Evolutionary conservation across 2,797 vertebrate genomes (phyloP).

Genomic region (Oceanodroma leucorhoa): DNA sequence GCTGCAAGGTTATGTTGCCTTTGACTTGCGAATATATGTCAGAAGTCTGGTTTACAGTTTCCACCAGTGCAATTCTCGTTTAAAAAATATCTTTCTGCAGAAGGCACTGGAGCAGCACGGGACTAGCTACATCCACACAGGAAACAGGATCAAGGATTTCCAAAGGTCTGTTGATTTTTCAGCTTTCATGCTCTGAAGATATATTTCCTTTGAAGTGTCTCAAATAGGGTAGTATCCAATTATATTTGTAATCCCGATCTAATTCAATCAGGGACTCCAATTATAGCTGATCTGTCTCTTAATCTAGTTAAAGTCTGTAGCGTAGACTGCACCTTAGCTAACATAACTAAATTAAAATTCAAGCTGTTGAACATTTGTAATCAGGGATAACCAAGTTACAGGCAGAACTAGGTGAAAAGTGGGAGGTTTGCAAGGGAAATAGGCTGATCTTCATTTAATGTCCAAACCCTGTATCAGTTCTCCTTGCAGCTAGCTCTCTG

Average conservation of each 20-base stretch:
- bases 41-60: neutral
- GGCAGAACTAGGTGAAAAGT: neutral
- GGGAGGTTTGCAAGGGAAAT: neutral
- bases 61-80: neutral
- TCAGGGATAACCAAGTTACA: conserved; percentile 13
- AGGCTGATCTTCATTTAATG: neutral
- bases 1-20: neutral
- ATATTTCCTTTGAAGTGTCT: conserved; percentile 47
- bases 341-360: conserved; percentile 23
- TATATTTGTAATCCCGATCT: conserved; percentile 63
- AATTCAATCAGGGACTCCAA: conserved; percentile 56
- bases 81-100: neutral
- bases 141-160: conserved; percentile 38
- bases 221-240: conserved; percentile 51
- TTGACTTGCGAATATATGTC: neutral
- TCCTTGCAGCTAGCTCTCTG: neutral
- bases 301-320: conserved; percentile 54
- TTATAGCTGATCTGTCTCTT: conserved; percentile 48
- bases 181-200: conserved; percentile 35
- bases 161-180: conserved; percentile 48
- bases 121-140: neutral
- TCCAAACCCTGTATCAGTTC: neutral
- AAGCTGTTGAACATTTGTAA: conserved; percentile 29
- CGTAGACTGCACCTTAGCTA: neutral
- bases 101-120: neutral